Evolutionary conservation across 37 sponge, comb jelly and placozoan genomes (phyloP), one percentile per base, ranked within the genome.

Genomic region (Dysidea cf. avara): DNA sequence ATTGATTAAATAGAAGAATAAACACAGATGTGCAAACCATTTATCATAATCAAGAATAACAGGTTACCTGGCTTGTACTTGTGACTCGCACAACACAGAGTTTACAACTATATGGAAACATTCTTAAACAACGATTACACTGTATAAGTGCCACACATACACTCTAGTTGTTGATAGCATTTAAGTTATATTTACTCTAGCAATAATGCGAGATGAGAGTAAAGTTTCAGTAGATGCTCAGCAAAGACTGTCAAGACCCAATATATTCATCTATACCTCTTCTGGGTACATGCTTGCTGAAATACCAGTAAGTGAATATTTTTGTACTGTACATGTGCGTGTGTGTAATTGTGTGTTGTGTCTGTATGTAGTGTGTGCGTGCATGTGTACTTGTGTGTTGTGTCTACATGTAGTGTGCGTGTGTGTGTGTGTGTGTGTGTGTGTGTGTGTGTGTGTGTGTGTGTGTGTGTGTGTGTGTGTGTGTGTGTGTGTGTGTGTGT

Each of bases 241-340:
- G 5, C 30, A 24, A 83, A 69, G 47, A 29, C 11, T 22, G 22
- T 28, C 28, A 43, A 30, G 39, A 14, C 31, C 17, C 29, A 28
- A 32, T 20, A 1, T 39, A 79, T 86, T 35, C 22, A 86, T 79
- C 34, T 86, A 74, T 26, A 74, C 74, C 30, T 56, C 59, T 5
- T 46, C 80, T 61, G 86, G 81, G 29, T 48, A 24, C 2, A 21
- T 28, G 26, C 36, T 86, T n/a, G 13, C 68, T 49, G 50, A 71
- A 24, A 86, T 86, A 39, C 79, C 73, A 16, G 86, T 86, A 64
- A 58, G 62, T 53, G 17, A 29, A 39, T 25, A 22, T 14, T 16
- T 7, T 14, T 72, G 43, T 12, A 22, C 51, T 21, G 29, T 32
- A 18, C 22, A 39, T 48, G 67, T 76, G 49, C 3, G 2, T 2